These are phyloP conservation scores for Patella vulgata DNA, from an alignment of 1,140 invertebrate species.

Conservation along the genomic window DNA sequence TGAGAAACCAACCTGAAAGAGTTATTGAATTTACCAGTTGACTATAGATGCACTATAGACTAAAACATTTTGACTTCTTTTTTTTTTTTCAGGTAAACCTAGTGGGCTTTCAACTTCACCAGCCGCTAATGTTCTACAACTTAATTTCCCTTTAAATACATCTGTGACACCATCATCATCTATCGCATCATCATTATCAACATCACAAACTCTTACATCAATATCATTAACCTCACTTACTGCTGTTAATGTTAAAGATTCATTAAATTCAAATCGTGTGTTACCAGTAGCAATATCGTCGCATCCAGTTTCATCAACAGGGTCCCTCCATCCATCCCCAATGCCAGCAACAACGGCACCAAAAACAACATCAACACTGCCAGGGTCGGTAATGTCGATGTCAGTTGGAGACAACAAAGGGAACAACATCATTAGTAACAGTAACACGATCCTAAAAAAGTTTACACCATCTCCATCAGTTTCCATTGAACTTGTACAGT, in stretches of 20 bases:
- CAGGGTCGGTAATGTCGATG: background rate
- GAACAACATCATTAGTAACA: conserved; percentile 1
- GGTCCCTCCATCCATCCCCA: conserved; percentile 1
- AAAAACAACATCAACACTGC: background rate
- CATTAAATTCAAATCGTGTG: background rate
- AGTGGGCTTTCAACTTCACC: conserved; percentile 62
- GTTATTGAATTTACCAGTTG: too few relatives aligned
- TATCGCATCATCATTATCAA: conserved; percentile 12
- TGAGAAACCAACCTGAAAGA: too few relatives aligned
- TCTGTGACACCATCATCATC: conserved; percentile 23
- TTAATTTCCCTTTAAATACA: conserved; percentile 57
- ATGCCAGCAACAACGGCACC: conserved; percentile 5
- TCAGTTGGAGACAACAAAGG: conserved; percentile 1
- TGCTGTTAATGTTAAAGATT: conserved; percentile 5
- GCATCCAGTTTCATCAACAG: background rate
- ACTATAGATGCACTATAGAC: too few relatives aligned
- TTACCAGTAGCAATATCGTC: conserved; percentile 5
- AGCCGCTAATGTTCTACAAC: conserved; percentile 61
- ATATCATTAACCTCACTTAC: conserved; percentile 12
- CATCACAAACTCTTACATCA: conserved; percentile 16
- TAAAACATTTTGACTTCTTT: too few relatives aligned
- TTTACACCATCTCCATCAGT: too few relatives aligned
- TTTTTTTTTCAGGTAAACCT: conserved; percentile 45
- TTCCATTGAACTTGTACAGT: too few relatives aligned
- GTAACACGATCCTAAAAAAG: too few relatives aligned